A percentile compares a stretch with the other conserved stretches of the same genome.
These are phyloP conservation scores for Polyodon spathula DNA, from an alignment of 2,113 vertebrate species.

Conservation along the genomic window DNA sequence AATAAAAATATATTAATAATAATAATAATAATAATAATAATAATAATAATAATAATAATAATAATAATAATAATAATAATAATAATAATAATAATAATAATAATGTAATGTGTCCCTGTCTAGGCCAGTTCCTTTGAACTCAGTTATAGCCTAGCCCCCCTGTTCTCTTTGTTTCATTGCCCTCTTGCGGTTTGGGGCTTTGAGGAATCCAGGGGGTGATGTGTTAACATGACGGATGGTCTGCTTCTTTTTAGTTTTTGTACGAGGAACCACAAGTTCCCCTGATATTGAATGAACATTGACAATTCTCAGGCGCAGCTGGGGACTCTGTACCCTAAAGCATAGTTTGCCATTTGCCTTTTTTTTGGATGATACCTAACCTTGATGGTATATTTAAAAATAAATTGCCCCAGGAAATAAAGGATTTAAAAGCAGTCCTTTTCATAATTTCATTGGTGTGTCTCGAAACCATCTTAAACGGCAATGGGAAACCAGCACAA, in stretches of 20 bases:
- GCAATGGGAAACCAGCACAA: neutral
- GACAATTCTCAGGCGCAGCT: slow-evolving; percentile 3
- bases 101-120: too few species aligned
- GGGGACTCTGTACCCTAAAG: neutral
- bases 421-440: neutral
- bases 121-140: too few species aligned
- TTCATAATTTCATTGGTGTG: neutral
- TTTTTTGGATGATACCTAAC: slow-evolving; percentile 8
- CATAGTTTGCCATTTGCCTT: slow-evolving; percentile 7
- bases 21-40: too few species aligned
- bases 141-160: too few species aligned
- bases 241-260: neutral
- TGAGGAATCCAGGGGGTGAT: too few species aligned
- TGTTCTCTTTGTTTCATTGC: too few species aligned
- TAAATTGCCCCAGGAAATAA: neutral
- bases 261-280: neutral
- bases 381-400: slow-evolving; percentile 2
- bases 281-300: slow-evolving; percentile 1
- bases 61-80: too few species aligned
- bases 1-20: too few species aligned
- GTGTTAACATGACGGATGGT: neutral
- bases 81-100: too few species aligned
- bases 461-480: neutral
- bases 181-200: too few species aligned
- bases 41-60: too few species aligned